phyloP scores from a whole-genome alignment of 2,888 invertebrate genomes.

The Drosophila incognita region DNA sequence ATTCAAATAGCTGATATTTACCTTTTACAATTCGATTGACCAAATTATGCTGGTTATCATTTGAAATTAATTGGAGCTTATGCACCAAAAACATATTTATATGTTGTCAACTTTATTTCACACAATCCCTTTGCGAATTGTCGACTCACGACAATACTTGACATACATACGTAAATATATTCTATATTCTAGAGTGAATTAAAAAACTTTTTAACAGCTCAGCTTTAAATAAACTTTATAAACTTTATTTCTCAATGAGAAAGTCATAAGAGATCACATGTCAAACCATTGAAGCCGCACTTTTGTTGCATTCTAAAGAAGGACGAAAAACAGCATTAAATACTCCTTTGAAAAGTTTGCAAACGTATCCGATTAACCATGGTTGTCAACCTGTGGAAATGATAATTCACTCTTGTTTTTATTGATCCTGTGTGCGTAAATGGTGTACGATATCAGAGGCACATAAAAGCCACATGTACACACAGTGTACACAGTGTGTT shows the following conservation, averaged over 20 bases:
- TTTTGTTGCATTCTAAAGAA: background rate
- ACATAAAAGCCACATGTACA: background rate
- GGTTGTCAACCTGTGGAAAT: background rate
- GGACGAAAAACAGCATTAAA: background rate
- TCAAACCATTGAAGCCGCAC: background rate
- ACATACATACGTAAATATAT: slow-evolving; percentile 7
- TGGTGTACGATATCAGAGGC: background rate
- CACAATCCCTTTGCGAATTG: slow-evolving; percentile 43
- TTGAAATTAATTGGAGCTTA: slow-evolving; percentile 28
- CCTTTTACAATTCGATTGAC: background rate
- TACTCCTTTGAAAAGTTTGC: background rate
- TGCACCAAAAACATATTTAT: slow-evolving; percentile 17
- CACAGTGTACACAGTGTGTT: slow-evolving; percentile 3
- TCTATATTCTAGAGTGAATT: background rate
- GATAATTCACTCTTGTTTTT: background rate
- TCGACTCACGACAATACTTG: slow-evolving; percentile 53
- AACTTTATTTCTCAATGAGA: background rate
- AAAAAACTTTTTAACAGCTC: background rate
- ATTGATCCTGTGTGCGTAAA: background rate
- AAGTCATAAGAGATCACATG: background rate
- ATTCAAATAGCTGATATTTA: slow-evolving; percentile 25
- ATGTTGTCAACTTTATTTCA: slow-evolving; percentile 19
- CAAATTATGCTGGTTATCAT: slow-evolving; percentile 4
- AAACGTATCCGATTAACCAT: background rate
- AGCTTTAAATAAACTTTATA: background rate